Evolutionary conservation across 2,888 invertebrate genomes (phyloP).

Genomic region (Diarsia brunnea): DNA sequence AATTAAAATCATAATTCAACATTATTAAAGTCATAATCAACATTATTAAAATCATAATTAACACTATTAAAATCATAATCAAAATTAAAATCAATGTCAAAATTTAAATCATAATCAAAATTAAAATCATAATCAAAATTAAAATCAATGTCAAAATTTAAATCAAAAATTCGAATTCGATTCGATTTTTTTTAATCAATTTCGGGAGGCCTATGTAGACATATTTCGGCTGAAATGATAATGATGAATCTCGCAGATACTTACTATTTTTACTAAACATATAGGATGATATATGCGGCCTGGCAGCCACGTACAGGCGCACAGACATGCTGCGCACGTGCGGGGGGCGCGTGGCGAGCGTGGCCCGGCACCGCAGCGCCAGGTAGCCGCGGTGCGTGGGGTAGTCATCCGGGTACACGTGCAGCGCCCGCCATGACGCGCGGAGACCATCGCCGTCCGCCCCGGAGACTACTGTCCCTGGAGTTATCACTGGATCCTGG

Average conservation of each 20-base stretch:
- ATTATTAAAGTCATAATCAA: too few species aligned
- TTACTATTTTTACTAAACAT: conserved; percentile 90
- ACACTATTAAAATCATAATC: too few species aligned
- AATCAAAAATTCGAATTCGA: too few species aligned
- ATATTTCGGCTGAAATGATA: too few species aligned
- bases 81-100: too few species aligned
- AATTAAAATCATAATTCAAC: too few species aligned
- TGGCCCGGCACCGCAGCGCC: conserved; percentile 85
- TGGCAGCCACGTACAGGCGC: conserved; percentile 83
- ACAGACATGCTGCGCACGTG: conserved; percentile 86
- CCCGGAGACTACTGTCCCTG: conserved; percentile 83
- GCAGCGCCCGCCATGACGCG: conserved; percentile 86
- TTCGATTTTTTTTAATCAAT: too few species aligned
- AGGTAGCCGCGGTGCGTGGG: conserved; percentile 84
- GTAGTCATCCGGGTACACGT: conserved; percentile 86
- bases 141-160: too few species aligned
- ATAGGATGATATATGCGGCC: conserved; percentile 87
- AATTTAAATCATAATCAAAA: too few species aligned
- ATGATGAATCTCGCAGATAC: conserved; percentile 64
- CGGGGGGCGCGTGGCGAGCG: conserved; percentile 81
- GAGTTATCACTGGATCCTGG: conserved; percentile 85
- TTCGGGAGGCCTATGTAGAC: too few species aligned
- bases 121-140: too few species aligned
- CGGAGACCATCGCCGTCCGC: conserved; percentile 85
- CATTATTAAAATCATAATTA: too few species aligned